Conservation (phyloP, 1,140 invertebrate genomes). For the Drosophila jambulina region DNA sequence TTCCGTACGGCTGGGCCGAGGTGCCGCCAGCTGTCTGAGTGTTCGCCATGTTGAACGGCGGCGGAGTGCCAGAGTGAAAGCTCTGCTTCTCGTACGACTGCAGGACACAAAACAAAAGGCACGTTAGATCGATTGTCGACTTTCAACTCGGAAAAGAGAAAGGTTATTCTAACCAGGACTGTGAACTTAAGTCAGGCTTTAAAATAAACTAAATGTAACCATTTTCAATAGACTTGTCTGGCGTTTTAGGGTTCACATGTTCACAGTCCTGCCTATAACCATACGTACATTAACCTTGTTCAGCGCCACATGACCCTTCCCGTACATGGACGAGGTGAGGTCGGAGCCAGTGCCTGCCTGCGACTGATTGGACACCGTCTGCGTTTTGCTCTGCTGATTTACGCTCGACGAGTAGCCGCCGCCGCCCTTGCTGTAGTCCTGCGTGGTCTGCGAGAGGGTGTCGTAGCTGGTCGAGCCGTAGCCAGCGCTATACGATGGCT, state of each 20-base stretch:
- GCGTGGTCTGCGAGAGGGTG: constrained; percentile 86
- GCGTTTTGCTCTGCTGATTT: constrained; percentile 86
- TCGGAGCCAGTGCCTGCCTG: constrained; percentile 88
- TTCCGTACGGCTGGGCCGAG: constrained; percentile 88
- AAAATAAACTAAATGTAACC: too few species aligned
- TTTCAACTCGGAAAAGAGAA: not conserved
- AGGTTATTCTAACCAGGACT: constrained; percentile 28
- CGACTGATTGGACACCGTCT: constrained; percentile 86
- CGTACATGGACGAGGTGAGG: constrained; percentile 89
- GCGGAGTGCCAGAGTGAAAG: constrained; percentile 93
- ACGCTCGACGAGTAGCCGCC: constrained; percentile 86
- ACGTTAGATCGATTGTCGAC: not conserved
- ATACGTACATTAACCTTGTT: constrained; percentile 90
- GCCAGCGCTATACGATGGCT: constrained; percentile 88
- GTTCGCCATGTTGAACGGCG: constrained; percentile 91
- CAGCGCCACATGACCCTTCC: constrained; percentile 90
- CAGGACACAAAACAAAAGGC: not conserved
- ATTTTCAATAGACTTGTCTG: not conserved
- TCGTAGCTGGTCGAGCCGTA: constrained; percentile 90
- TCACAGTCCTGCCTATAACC: constrained; percentile 33
- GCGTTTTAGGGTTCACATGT: not conserved
- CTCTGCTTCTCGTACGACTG: constrained; percentile 94
- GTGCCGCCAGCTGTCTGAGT: constrained; percentile 90
- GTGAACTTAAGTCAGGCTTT: constrained; percentile 5
- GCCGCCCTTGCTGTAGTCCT: constrained; percentile 88